Percentiles rank a stretch among this genome's conserved stretches.
Conservation (phyloP, 2,888 invertebrate genomes). For the Melipona bicolor region DNA sequence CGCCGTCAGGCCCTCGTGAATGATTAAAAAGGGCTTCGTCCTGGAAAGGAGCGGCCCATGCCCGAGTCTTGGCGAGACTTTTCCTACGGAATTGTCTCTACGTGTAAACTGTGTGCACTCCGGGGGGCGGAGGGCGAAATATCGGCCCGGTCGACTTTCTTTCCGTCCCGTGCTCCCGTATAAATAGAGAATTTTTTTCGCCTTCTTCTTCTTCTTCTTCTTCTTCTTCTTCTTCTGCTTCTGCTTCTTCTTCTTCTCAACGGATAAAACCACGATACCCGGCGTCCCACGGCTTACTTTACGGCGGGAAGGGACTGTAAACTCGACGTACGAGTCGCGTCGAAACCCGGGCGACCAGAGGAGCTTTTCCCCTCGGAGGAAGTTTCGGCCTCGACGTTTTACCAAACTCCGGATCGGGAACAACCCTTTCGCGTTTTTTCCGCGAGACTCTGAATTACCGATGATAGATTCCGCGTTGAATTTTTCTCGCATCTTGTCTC, state of each 20-base stretch:
- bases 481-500: neutral
- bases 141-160: constrained; percentile 64
- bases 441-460: neutral
- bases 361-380: constrained; percentile 1
- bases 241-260: neutral
- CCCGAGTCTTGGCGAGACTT: constrained; percentile 69
- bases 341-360: constrained; percentile 18
- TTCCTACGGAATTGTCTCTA: constrained; percentile 76
- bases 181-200: constrained; percentile 72
- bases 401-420: neutral
- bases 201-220: neutral
- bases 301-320: constrained; percentile 48
- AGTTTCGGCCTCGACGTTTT: constrained; percentile 14
- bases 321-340: constrained; percentile 39
- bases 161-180: constrained; percentile 58
- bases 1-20: constrained; percentile 81
- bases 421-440: neutral
- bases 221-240: neutral
- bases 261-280: constrained; percentile 40
- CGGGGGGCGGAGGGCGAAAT: constrained; percentile 58
- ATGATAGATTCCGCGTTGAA: neutral
- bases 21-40: constrained; percentile 79
- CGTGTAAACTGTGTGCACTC: constrained; percentile 72
- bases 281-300: constrained; percentile 44
- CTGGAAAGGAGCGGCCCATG: constrained; percentile 64